These are phyloP conservation scores for Hirtodrosophila trivittata DNA, from an alignment of 2,888 invertebrate species.

Conservation along the genomic window DNA sequence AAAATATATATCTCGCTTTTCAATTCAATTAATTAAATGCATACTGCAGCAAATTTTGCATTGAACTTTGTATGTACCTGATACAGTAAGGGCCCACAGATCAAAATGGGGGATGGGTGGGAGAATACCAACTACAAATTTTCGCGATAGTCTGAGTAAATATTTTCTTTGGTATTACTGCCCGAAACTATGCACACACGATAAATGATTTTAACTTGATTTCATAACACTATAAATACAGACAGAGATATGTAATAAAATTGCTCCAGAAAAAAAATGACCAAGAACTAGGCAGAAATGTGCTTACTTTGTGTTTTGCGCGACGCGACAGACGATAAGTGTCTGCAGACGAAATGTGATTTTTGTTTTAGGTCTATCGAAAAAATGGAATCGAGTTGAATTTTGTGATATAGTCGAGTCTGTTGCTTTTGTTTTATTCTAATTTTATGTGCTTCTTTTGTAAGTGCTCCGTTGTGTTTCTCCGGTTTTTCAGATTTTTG, in stretches of 20 bases:
- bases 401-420: slow-evolving; percentile 18
- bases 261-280: too few relatives aligned
- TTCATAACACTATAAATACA: slow-evolving; percentile 6
- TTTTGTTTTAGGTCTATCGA: slow-evolving; percentile 18
- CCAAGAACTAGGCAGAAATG: slow-evolving; percentile 3
- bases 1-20: too few relatives aligned
- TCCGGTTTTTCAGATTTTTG: slow-evolving; percentile 10
- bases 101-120: too few relatives aligned
- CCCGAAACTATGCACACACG: slow-evolving; percentile 8
- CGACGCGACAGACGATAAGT: too few relatives aligned
- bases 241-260: background rate
- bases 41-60: too few relatives aligned
- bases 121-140: too few relatives aligned
- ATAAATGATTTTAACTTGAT: slow-evolving; percentile 4
- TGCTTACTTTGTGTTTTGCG: slow-evolving; percentile 17
- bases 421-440: slow-evolving; percentile 7
- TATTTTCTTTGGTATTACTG: too few relatives aligned
- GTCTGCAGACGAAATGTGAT: slow-evolving; percentile 22
- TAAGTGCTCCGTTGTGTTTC: slow-evolving; percentile 6
- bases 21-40: too few relatives aligned
- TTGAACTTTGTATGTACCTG: too few relatives aligned
- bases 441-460: background rate
- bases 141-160: too few relatives aligned
- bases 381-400: slow-evolving; percentile 22
- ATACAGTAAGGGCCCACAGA: too few relatives aligned